Conservation (phyloP, 1,140 invertebrate species). For the Muscidifurax raptorellus region DNA sequence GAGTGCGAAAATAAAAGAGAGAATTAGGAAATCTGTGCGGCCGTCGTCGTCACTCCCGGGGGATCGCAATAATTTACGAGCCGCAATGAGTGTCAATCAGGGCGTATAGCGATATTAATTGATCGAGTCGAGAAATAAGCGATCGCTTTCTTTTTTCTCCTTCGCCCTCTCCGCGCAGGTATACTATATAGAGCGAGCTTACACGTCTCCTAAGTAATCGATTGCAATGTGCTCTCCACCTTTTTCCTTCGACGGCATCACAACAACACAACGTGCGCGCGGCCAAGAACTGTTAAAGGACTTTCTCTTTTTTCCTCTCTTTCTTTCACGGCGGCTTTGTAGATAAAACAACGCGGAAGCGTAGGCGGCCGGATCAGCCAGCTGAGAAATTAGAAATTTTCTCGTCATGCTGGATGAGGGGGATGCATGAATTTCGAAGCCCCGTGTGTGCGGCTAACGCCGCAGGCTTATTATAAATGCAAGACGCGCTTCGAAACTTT, state of each 20-base stretch:
- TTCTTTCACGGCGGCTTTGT: neutral
- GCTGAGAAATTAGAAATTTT: neutral
- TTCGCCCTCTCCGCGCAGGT: too few relatives aligned
- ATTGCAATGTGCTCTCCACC: neutral
- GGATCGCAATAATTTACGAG: neutral
- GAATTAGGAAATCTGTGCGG: neutral
- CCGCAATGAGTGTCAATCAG: slow-evolving; percentile 6
- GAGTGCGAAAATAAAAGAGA: neutral
- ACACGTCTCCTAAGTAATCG: neutral
- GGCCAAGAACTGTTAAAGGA: neutral
- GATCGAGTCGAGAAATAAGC: neutral
- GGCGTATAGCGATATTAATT: neutral
- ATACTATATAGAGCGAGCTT: neutral
- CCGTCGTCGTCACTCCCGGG: neutral
- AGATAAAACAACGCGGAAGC: neutral
- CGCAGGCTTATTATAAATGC: neutral
- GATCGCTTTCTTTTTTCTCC: neutral
- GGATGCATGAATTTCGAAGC: neutral
- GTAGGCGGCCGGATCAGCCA: neutral
- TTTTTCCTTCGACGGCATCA: neutral
- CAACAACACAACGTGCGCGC: too few relatives aligned
- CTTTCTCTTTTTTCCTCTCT: neutral
- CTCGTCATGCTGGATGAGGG: neutral
- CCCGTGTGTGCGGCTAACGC: neutral
- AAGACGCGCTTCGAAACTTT: neutral